phyloP scores from a whole-genome alignment of 2,113 vertebrate species.

The Nycticebus coucang region DNA sequence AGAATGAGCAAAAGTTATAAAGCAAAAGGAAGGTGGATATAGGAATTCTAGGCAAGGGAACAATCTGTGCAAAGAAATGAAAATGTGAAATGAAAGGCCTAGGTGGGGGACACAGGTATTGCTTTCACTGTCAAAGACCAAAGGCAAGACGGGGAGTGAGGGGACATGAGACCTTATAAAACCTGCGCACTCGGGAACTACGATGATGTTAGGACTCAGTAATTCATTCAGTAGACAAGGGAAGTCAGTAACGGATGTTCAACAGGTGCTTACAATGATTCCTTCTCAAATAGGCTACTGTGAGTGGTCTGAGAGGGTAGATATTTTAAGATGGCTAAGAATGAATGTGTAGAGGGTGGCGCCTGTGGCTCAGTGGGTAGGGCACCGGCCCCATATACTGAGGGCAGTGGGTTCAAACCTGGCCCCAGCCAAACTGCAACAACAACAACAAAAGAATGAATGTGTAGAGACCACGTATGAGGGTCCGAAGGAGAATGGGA shows the following conservation, averaged over 20 bases:
- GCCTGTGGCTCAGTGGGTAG: no score
- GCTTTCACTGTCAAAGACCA: not conserved
- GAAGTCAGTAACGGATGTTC: not conserved
- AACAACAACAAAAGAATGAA: not conserved
- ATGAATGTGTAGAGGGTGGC: not conserved
- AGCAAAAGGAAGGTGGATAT: not conserved
- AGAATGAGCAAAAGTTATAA: slow-evolving; percentile 21
- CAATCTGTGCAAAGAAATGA: slow-evolving; percentile 1
- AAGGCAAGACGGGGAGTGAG: not conserved
- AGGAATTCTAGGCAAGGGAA: not conserved
- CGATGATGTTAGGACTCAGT: not conserved
- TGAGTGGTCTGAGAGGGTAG: not conserved
- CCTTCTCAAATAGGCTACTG: not conserved
- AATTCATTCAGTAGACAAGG: not conserved
- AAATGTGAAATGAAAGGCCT: slow-evolving; percentile 18
- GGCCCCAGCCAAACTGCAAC: no score
- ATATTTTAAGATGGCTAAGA: not conserved
- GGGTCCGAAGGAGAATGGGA: not conserved
- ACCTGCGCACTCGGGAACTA: not conserved
- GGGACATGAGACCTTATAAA: not conserved
- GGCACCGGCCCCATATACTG: no score
- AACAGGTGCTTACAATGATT: not conserved
- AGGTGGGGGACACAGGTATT: not conserved
- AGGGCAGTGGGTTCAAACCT: no score
- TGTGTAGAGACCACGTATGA: not conserved